Conservation (phyloP, 2,797 vertebrate species). For the Botia almorhae region DNA sequence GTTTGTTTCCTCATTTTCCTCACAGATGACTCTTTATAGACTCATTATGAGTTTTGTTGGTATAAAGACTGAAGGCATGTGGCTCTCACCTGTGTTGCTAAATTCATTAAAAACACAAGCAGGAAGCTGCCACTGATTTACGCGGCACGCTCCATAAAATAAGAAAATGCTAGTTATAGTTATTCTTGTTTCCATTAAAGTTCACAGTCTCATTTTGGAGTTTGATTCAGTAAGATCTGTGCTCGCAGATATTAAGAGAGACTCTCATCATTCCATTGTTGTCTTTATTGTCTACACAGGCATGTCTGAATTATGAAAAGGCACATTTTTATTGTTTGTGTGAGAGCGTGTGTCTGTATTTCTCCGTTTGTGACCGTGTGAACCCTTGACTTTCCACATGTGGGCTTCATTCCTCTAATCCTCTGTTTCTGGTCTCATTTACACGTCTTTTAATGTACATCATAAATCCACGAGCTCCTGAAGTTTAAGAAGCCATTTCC, state of each 20-base stretch:
- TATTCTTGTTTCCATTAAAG: neutral
- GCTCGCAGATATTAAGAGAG: neutral
- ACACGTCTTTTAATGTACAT: slow-evolving; percentile 55
- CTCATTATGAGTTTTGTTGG: neutral
- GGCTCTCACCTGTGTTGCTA: slow-evolving; percentile 42
- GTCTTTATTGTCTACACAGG: neutral
- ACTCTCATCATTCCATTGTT: neutral
- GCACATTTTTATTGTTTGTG: neutral
- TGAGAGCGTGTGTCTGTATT: slow-evolving; percentile 10
- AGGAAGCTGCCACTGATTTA: neutral
- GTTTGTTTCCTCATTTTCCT: neutral
- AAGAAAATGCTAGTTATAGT: neutral
- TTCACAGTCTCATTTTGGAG: neutral
- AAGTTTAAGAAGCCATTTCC: slow-evolving; percentile 51
- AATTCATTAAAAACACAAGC: neutral
- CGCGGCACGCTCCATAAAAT: neutral
- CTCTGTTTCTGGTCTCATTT: slow-evolving; percentile 61
- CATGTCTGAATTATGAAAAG: neutral
- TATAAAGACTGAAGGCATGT: slow-evolving; percentile 31
- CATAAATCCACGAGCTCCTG: slow-evolving; percentile 61
- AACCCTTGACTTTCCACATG: slow-evolving; percentile 60
- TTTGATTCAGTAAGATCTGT: neutral
- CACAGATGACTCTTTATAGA: slow-evolving; percentile 15
- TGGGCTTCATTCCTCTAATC: slow-evolving; percentile 62
- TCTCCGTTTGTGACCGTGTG: slow-evolving; percentile 19